A percentile compares a stretch with the other conserved stretches of the same genome.
phyloP scores from a whole-genome alignment of 1,140 invertebrate species.

The Drosophila hydei region DNA sequence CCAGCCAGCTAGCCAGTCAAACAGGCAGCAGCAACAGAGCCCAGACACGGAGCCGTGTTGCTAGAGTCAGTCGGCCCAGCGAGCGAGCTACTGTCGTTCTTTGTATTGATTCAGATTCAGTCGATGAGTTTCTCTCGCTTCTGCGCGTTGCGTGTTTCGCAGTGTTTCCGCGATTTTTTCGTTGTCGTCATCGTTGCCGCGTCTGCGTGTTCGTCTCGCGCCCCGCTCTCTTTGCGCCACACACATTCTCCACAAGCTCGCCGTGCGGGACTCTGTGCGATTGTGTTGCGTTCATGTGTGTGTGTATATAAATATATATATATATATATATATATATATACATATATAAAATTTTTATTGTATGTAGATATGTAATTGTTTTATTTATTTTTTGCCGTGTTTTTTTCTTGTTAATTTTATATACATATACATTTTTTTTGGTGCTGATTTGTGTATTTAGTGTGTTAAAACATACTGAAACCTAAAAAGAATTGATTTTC shows the following conservation, averaged over 20 bases:
- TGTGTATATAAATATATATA: conserved; percentile 10
- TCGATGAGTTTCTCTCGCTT: conserved; percentile 83
- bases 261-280: conserved; percentile 36
- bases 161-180: conserved; percentile 79
- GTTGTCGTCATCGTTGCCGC: conserved; percentile 70
- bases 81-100: conserved; percentile 58
- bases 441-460: conserved; percentile 9
- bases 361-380: conserved; percentile 45
- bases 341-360: conserved; percentile 7
- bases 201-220: conserved; percentile 16
- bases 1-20: conserved; percentile 31
- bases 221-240: conserved; percentile 3
- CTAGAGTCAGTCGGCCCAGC: conserved; percentile 37
- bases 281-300: conserved; percentile 28
- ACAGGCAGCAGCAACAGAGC: conserved; percentile 33
- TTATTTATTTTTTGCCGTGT: conserved; percentile 31
- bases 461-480: conserved; percentile 26
- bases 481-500: conserved; percentile 12
- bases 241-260: conserved; percentile 23
- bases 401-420: conserved; percentile 20
- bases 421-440: conserved; percentile 1
- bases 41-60: conserved; percentile 14
- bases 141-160: conserved; percentile 82
- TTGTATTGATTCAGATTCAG: conserved; percentile 78
- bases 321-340: conserved; percentile 8